Evolutionary conservation across 2,888 invertebrate genomes (phyloP).

Genomic region (Chloromyia formosa): DNA sequence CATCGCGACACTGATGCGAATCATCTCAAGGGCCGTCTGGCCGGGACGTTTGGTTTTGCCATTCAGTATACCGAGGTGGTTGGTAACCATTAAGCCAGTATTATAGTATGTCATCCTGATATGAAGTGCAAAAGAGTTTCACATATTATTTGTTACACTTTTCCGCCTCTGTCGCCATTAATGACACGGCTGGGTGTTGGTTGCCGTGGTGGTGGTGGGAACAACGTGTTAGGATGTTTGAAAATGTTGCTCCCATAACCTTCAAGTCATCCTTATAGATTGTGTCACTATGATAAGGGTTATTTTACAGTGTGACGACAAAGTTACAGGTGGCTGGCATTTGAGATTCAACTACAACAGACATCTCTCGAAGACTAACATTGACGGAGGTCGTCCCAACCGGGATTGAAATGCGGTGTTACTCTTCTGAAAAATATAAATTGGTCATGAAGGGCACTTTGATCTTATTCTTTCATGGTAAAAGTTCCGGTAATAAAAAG

Average conservation of each 20-base stretch:
- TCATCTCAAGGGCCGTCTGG: not conserved
- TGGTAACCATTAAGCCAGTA: conserved; percentile 19
- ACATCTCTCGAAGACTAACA: no score
- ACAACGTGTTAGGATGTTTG: not conserved
- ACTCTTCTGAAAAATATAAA: no score
- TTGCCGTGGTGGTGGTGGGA: not conserved
- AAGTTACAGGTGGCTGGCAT: not conserved
- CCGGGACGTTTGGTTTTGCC: not conserved
- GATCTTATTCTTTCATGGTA: no score
- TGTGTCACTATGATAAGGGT: not conserved
- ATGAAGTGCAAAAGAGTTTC: conserved; percentile 34
- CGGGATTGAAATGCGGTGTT: no score
- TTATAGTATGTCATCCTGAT: conserved; percentile 15
- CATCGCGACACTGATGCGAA: not conserved
- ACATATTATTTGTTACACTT: conserved; percentile 32
- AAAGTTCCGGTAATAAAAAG: no score
- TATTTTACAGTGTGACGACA: not conserved
- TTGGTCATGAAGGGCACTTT: no score
- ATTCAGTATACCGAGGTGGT: not conserved
- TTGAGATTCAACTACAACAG: no score
- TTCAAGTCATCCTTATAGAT: conserved; percentile 7
- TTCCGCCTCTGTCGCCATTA: conserved; percentile 15
- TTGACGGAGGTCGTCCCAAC: no score
- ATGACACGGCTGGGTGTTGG: not conserved
- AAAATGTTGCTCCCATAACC: not conserved